Conservation (phyloP, 1,140 invertebrate species). For the Drosophila truncata region DNA sequence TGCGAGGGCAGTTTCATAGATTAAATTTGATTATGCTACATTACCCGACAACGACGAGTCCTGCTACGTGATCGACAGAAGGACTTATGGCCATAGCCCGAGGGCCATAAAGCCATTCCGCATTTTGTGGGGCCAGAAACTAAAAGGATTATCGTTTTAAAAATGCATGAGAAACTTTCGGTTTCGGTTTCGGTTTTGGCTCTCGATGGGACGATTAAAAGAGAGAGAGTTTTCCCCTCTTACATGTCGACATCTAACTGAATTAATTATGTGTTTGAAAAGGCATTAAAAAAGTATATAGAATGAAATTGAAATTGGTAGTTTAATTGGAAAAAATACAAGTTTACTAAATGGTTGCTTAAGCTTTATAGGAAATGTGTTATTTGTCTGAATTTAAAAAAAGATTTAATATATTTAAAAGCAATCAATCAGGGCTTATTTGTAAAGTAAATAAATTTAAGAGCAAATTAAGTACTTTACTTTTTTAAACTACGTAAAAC, state of each 20-base stretch:
- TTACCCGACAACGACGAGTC: conserved; percentile 51
- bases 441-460: too few relatives aligned
- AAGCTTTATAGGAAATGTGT: neutral
- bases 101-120: conserved; percentile 32
- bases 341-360: neutral
- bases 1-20: conserved; percentile 57
- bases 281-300: conserved; percentile 17
- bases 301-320: neutral
- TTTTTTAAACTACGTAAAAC: too few relatives aligned
- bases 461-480: too few relatives aligned
- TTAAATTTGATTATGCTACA: conserved; percentile 78
- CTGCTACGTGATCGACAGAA: conserved; percentile 58
- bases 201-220: conserved; percentile 24
- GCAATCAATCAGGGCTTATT: too few relatives aligned
- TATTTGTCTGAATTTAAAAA: neutral
- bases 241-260: conserved; percentile 18
- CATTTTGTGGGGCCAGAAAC: conserved; percentile 12
- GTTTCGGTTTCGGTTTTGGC: conserved; percentile 4
- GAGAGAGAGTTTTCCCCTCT: neutral
- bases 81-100: conserved; percentile 2
- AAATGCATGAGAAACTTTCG: conserved; percentile 38
- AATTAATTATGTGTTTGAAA: conserved; percentile 39
- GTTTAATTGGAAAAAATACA: neutral
- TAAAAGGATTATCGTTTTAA: conserved; percentile 53
- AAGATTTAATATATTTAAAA: neutral